Percentiles rank a stretch among this genome's conserved stretches.
phyloP scores from a whole-genome alignment of 2,888 invertebrate species.

The Merodon equestris region DNA sequence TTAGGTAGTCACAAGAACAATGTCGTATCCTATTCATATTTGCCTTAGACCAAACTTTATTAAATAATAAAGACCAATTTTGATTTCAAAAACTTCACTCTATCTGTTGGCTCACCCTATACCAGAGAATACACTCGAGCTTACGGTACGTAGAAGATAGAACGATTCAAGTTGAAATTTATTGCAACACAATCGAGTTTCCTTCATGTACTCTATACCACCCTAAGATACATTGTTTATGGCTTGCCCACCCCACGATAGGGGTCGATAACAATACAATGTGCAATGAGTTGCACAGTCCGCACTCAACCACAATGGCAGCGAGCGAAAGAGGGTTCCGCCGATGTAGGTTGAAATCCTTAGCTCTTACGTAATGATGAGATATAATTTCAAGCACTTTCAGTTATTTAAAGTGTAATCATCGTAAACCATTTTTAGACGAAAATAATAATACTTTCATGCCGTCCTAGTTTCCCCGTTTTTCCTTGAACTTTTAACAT shows the following conservation, averaged over 20 bases:
- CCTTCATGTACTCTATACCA: slow-evolving; percentile 7
- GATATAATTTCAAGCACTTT: slow-evolving; percentile 35
- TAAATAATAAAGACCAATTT: no score
- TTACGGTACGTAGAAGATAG: no score
- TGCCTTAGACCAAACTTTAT: slow-evolving; percentile 64
- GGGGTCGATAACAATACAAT: slow-evolving; percentile 13
- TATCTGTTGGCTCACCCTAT: background rate
- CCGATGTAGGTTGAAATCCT: slow-evolving; percentile 42
- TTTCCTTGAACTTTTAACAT: slow-evolving; percentile 6
- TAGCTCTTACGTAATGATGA: slow-evolving; percentile 19
- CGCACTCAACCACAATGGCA: slow-evolving; percentile 1
- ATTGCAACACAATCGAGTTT: slow-evolving; percentile 10
- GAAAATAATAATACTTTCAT: slow-evolving; percentile 13
- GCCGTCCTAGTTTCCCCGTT: slow-evolving; percentile 36
- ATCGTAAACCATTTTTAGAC: slow-evolving; percentile 25
- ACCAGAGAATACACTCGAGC: slow-evolving; percentile 2
- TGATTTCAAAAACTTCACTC: background rate
- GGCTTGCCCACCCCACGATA: slow-evolving; percentile 10
- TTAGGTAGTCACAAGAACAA: slow-evolving; percentile 49
- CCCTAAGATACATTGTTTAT: slow-evolving; percentile 41
- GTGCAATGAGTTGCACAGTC: slow-evolving; percentile 32
- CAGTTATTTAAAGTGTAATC: slow-evolving; percentile 3
- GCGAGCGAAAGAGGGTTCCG: slow-evolving; percentile 7
- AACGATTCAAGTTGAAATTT: slow-evolving; percentile 43
- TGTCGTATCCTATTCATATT: slow-evolving; percentile 38